phyloP scores from a whole-genome alignment of 92 coral and sea anemone genomes.

The Bergia puertoricense region DNA sequence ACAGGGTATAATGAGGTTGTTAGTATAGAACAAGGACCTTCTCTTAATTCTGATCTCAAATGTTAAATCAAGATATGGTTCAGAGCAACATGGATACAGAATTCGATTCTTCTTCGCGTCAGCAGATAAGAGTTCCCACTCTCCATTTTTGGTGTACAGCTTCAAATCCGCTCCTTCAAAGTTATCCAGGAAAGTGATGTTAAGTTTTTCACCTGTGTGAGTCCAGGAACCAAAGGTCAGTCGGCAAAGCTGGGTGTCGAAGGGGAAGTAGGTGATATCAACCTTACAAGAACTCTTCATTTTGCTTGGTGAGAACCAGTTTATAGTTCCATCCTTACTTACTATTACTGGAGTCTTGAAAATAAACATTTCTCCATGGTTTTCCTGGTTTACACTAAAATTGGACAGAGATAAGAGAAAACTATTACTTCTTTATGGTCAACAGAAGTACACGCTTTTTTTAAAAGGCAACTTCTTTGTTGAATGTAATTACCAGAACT shows the following conservation, averaged over 20 bases:
- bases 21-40: slow-evolving; percentile 73
- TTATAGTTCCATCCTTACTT: slow-evolving; percentile 56
- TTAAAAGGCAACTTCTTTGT: too few relatives aligned
- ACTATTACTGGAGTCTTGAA: slow-evolving; percentile 78
- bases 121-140: slow-evolving; percentile 76
- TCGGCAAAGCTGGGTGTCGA: slow-evolving; percentile 74
- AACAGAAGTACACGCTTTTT: too few relatives aligned
- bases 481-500: too few relatives aligned
- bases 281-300: slow-evolving; percentile 73
- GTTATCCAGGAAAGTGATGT: slow-evolving; percentile 50
- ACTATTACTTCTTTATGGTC: too few relatives aligned
- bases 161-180: slow-evolving; percentile 40
- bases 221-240: slow-evolving; percentile 88
- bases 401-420: neutral
- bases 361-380: slow-evolving; percentile 74
- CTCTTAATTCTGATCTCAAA: slow-evolving; percentile 65
- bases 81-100: slow-evolving; percentile 68
- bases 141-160: slow-evolving; percentile 63
- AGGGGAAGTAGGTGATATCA: slow-evolving; percentile 77
- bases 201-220: slow-evolving; percentile 52
- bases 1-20: slow-evolving; percentile 84
- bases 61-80: slow-evolving; percentile 69
- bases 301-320: slow-evolving; percentile 78
- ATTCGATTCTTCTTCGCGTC: slow-evolving; percentile 52
- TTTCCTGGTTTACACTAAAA: slow-evolving; percentile 75